Conservation (phyloP, 2,113 vertebrate genomes). For the Odocoileus hemionus region DNA sequence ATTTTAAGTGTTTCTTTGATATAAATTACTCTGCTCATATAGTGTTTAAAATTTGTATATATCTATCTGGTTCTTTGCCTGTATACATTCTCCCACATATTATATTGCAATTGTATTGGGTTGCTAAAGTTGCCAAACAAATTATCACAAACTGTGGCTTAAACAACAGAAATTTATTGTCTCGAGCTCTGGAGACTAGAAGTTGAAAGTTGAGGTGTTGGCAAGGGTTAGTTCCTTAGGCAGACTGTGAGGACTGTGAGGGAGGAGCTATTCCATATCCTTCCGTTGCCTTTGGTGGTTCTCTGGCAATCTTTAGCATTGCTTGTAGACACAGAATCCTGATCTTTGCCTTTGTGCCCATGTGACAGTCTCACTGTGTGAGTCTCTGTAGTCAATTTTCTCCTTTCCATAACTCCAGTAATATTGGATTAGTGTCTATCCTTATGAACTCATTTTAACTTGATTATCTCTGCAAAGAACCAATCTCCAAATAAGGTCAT, state of each 20-base stretch:
- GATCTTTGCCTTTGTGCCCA: background rate
- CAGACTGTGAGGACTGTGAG: background rate
- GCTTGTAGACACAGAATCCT: no score
- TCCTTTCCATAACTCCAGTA: background rate
- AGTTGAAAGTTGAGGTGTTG: background rate
- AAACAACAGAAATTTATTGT: background rate
- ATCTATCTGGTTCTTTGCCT: background rate
- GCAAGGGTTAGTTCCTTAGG: background rate
- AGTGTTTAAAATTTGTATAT: background rate
- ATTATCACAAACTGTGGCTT: background rate
- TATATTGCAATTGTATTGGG: background rate
- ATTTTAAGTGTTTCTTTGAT: background rate
- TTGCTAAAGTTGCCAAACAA: background rate
- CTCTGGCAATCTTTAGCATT: background rate
- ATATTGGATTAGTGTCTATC: background rate
- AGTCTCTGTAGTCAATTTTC: background rate
- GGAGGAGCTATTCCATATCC: background rate
- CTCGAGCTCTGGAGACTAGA: background rate
- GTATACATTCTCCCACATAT: background rate
- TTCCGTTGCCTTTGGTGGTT: background rate
- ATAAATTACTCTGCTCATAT: background rate
- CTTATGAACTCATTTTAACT: background rate
- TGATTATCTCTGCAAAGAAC: background rate
- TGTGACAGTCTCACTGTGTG: background rate
- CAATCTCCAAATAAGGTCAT: background rate